Evolutionary conservation across 2,797 vertebrate genomes (phyloP).

Genomic region (Pipistrellus kuhlii): DNA sequence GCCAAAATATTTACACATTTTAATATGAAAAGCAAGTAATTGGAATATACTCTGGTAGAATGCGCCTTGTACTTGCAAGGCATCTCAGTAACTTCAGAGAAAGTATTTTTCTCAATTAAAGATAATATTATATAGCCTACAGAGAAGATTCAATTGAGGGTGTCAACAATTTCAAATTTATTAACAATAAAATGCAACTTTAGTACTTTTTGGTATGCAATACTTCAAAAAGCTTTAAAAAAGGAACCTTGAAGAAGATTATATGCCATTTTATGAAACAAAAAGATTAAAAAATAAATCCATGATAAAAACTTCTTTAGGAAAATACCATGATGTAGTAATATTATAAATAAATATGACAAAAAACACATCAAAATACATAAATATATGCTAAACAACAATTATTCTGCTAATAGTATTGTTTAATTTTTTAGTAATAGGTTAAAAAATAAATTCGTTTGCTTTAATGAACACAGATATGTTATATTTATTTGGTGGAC

Average conservation of each 20-base stretch:
- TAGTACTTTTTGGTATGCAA: constrained; percentile 33
- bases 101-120: constrained; percentile 72
- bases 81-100: constrained; percentile 27
- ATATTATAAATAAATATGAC: constrained; percentile 44
- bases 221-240: constrained; percentile 64
- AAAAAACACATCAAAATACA: constrained; percentile 37
- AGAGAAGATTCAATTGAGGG: constrained; percentile 26
- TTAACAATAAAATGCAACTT: constrained; percentile 61
- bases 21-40: not conserved
- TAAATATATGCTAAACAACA: constrained; percentile 25
- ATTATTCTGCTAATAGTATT: constrained; percentile 51
- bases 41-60: not conserved
- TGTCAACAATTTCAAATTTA: constrained; percentile 55
- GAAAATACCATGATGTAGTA: constrained; percentile 41
- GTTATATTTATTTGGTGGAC: constrained; percentile 31
- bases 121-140: constrained; percentile 43
- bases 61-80: constrained; percentile 51
- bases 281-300: constrained; percentile 69
- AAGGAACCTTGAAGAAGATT: constrained; percentile 33
- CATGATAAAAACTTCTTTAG: constrained; percentile 31
- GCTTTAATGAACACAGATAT: not conserved
- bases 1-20: not conserved
- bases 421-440: constrained; percentile 52
- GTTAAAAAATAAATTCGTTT: constrained; percentile 47
- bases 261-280: constrained; percentile 52